Evolutionary conservation across 2,113 vertebrate species (phyloP), one percentile per base, ranked within the genome.

Genomic region (Sialia sialis): DNA sequence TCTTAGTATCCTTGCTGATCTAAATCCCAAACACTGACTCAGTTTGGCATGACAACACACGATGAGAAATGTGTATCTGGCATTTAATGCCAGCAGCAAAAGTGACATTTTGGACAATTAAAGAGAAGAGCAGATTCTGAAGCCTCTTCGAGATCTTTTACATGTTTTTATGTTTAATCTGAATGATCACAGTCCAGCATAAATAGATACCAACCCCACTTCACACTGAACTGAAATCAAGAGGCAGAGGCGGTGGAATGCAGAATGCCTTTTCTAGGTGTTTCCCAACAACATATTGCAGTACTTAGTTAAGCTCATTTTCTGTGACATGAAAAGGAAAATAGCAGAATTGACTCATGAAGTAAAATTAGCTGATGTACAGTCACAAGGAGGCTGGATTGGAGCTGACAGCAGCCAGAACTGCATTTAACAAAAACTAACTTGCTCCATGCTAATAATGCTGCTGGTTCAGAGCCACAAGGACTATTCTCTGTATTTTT

Each of bases 301-400:
- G 77, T 63, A 64, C 81, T 87, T 59, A 36, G 63, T 56, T 88
- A 43, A 85, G 84, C 87, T 92, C 58, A 54, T 89, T 95, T 92
- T 89, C 69, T 87, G 81, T 73, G 91, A 92, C 87, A 85, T 68
- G 73, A 92, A 95, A 91, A 93, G 62, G 84, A 87, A 94, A 90
- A 95, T 18, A 95, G 90, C 90, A 94, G 84, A 96, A 96, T 52
- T 95, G 96, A 95, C 87, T 96, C 93, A 89, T 3, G 32, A 69
- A 79, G 75, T 49, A 94, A 91, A 93, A 89, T 91, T 87, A 96
- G 95, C 84, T 92, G 86, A 84, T 66, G 93, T 72, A 48, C 77
- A 92, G 76, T 92, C 91, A 96, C 80, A 84, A 90, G 93, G 84
- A 91, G 67, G 74, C 69, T 63, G 73, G 93, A 64, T 27, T 16